Base-by-base conservation (phyloP, 2,797 vertebrate genomes). In the Gallinago nigripennis region DNA sequence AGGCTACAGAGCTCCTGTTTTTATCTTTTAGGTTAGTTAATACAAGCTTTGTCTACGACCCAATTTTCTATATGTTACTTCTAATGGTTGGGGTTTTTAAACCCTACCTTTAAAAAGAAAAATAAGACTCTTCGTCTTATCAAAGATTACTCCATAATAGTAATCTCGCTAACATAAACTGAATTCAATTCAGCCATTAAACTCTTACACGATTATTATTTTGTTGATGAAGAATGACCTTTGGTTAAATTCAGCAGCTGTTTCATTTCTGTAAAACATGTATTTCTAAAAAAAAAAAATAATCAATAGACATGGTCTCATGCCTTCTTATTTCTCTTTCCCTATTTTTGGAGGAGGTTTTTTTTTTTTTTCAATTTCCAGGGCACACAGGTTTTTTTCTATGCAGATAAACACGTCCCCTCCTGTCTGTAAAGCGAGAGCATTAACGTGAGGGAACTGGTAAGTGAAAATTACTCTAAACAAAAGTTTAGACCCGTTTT, bases 381-480 rank as follows among this genome's bases (percentile, higher is more conserved):
- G 30, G 41, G 35, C 30, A 12, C 28, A 25, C 6, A 19, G 25
- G 11, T 6, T 23, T 28, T 83, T 82, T 77, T 31, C 51, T 25
- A 58, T 41, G 43, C 73, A 92, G 54, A 58, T 25, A 43, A 82
- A 88, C 15, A 31, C 2, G 1, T 78, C 39, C 58, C 39, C 18
- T 73, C 27, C 86, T 73, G 46, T 46, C 73, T 90, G 39, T 56
- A 86, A 77, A 86, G 80, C 35, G 64, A 76, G 41, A 4, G 3
- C 33, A 76, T 76, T 53, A 86, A 20, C 60, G 53, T 30, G 79
- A 78, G 24, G 46, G 48, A 82, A 54, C 19, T 48, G 53, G 64
- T 56, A 88, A 90, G 56, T 71, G 60, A 92, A 84, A 94, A 92
- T 82, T 88, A 53, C 85, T 80, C 54, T 61, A 93, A 82, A 88